Percentiles rank a stretch among this genome's conserved stretches.
phyloP scores from a whole-genome alignment of 2,797 vertebrate species.

The Oreochromis grahami region DNA sequence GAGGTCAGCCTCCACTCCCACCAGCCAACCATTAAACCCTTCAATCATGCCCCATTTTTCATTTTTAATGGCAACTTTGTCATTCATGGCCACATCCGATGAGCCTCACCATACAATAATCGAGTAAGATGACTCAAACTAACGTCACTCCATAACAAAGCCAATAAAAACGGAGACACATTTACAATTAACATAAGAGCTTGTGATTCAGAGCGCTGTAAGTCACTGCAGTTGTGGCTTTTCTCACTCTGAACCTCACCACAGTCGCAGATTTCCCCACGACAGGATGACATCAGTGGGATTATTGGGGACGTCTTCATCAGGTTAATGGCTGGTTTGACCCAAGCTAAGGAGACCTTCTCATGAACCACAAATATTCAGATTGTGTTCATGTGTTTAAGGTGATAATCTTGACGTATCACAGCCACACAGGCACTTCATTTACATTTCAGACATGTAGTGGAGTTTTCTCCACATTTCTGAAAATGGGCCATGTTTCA shows the following conservation, averaged over 20 bases:
- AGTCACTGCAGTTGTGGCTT: slow-evolving; percentile 3
- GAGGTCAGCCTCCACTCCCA: slow-evolving; percentile 25
- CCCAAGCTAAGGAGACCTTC: background rate
- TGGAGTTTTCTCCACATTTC: background rate
- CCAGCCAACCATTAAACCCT: slow-evolving; percentile 1
- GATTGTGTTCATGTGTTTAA: background rate
- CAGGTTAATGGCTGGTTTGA: slow-evolving; percentile 5
- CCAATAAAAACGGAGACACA: background rate
- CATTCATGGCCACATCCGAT: background rate
- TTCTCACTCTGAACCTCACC: background rate
- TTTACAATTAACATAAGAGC: background rate
- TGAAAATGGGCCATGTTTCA: background rate
- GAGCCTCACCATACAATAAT: background rate
- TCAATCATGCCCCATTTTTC: background rate
- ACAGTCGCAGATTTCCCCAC: background rate
- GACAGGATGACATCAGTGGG: background rate
- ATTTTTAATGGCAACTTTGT: background rate
- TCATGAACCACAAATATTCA: background rate
- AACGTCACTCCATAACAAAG: background rate
- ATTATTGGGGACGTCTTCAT: background rate
- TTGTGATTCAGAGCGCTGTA: background rate
- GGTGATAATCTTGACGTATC: fast-evolving
- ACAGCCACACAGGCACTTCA: background rate
- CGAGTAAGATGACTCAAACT: slow-evolving; percentile 3
- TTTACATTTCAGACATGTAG: background rate